phyloP scores from a whole-genome alignment of 2,113 vertebrate species.

The Psilopogon haemacephalus region DNA sequence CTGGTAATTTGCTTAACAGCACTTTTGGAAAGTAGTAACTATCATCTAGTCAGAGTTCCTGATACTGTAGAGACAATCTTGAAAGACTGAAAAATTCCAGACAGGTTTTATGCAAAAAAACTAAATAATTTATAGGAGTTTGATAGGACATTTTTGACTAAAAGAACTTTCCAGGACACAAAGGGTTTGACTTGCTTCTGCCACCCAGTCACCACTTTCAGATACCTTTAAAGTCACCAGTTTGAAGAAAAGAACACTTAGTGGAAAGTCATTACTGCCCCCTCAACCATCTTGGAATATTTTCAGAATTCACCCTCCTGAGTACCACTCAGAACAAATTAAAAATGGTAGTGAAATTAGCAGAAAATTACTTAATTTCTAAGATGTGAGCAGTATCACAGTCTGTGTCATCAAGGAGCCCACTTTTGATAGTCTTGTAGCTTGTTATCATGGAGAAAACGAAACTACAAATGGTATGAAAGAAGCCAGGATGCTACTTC shows the following conservation, averaged over 20 bases:
- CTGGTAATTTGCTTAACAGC: background rate
- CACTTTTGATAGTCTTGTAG: background rate
- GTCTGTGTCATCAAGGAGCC: background rate
- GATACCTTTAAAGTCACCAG: background rate
- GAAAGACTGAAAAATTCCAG: background rate
- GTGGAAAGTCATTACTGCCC: background rate
- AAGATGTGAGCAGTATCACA: background rate
- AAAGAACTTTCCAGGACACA: background rate
- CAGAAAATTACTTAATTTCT: background rate
- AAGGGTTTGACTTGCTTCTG: background rate
- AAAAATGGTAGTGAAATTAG: background rate
- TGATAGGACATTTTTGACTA: background rate
- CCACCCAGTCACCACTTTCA: background rate
- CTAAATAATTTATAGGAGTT: background rate
- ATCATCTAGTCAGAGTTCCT: background rate
- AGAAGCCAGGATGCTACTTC: background rate
- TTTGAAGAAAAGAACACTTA: background rate
- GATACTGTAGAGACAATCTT: background rate
- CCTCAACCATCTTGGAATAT: background rate
- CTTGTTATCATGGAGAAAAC: background rate
- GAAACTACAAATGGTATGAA: background rate
- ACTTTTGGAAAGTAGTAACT: background rate
- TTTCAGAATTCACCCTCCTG: background rate
- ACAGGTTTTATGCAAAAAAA: background rate
- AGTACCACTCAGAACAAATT: background rate